These are phyloP conservation scores for Diogma glabrata DNA, from an alignment of 2,888 invertebrate species.

Conservation along the genomic window DNA sequence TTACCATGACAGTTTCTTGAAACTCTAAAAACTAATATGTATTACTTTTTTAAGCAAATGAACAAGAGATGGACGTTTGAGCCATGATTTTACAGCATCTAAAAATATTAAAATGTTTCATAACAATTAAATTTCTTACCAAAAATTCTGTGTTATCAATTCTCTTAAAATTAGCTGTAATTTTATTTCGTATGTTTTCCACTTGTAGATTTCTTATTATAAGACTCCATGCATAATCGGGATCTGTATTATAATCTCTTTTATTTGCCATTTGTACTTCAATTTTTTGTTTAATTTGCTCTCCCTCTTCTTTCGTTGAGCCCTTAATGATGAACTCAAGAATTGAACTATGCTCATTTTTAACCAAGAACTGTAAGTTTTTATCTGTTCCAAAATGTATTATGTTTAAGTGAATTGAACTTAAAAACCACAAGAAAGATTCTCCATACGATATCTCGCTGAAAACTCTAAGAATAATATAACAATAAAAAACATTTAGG, in stretches of 20 bases:
- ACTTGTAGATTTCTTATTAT: not conserved
- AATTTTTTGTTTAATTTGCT: too few relatives aligned
- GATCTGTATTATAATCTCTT: not conserved
- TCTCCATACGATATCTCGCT: not conserved
- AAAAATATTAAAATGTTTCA: too few relatives aligned
- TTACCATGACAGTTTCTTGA: too few relatives aligned
- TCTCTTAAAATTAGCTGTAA: not conserved
- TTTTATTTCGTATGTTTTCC: not conserved
- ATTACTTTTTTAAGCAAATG: too few relatives aligned
- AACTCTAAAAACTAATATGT: too few relatives aligned
- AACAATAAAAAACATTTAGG: not conserved
- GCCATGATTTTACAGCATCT: too few relatives aligned
- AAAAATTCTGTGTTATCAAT: not conserved
- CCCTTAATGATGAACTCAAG: constrained; percentile 1
- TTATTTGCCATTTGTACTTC: not conserved
- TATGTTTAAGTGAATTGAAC: constrained; percentile 28
- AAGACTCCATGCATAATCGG: not conserved
- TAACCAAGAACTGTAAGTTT: constrained; percentile 33
- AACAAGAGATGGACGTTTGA: too few relatives aligned
- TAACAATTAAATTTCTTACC: constrained; percentile 1
- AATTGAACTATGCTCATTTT: constrained; percentile 10
- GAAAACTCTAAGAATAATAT: not conserved
- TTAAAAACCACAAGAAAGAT: not conserved
- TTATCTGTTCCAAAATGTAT: constrained; percentile 36
- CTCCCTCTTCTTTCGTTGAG: not conserved